Evolutionary conservation across 2,797 vertebrate species (phyloP).

Genomic region (Gila robusta): DNA sequence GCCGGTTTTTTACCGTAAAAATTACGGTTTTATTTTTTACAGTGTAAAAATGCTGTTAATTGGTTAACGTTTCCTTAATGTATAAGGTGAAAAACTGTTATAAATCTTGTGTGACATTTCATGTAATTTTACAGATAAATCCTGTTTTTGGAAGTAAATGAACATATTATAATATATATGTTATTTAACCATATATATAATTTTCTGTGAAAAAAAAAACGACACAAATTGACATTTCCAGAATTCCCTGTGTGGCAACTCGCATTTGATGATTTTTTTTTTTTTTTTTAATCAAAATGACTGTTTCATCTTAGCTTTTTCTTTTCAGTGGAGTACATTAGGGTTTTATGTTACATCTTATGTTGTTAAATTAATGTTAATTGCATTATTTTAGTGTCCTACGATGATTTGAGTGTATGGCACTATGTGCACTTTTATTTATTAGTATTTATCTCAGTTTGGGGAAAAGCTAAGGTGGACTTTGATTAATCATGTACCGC

Average conservation of each 20-base stretch:
- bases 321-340: background rate
- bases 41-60: background rate
- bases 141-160: background rate
- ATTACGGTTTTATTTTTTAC: too few species aligned
- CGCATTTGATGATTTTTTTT: too few species aligned
- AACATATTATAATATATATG: background rate
- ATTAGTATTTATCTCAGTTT: background rate
- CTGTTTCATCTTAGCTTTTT: background rate
- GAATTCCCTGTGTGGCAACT: too few species aligned
- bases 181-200: too few species aligned
- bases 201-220: background rate
- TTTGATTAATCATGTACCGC: too few species aligned
- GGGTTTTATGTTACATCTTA: background rate
- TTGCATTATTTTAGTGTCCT: too few species aligned
- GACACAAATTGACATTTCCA: background rate
- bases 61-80: background rate
- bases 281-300: background rate
- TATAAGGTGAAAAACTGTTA: background rate
- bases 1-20: too few species aligned
- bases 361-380: too few species aligned
- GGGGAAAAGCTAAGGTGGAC: too few species aligned
- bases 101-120: background rate
- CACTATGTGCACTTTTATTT: too few species aligned
- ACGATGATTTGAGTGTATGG: too few species aligned
- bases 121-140: background rate